Conservation (phyloP, 2,888 invertebrate species). For the Spodoptera littoralis region DNA sequence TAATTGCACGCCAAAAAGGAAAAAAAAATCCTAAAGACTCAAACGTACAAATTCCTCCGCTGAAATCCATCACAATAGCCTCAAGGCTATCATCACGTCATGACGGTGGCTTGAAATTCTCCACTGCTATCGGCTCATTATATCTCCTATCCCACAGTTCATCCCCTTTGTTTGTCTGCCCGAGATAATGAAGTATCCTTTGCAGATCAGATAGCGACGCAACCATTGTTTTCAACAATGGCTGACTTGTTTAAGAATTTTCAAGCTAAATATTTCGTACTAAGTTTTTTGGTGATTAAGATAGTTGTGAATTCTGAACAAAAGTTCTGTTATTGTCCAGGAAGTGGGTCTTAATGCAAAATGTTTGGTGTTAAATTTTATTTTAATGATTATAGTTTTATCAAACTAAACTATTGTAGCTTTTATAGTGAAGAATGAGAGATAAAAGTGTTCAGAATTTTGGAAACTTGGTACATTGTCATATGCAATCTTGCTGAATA, state of each 20-base stretch:
- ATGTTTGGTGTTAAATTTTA: conserved; percentile 18
- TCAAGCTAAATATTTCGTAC: conserved; percentile 51
- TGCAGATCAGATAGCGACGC: conserved; percentile 58
- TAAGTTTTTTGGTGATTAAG: conserved; percentile 56
- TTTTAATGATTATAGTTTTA: conserved; percentile 3
- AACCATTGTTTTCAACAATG: conserved; percentile 62
- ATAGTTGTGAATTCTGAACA: conserved; percentile 43
- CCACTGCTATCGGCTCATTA: conserved; percentile 62
- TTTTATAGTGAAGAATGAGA: too few species aligned
- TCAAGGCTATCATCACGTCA: conserved; percentile 21
- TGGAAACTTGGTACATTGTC: too few species aligned
- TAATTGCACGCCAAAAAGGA: too few species aligned
- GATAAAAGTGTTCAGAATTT: too few species aligned
- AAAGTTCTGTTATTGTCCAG: conserved; percentile 34
- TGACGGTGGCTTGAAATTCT: conserved; percentile 34
- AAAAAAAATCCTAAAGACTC: background rate
- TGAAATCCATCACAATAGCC: conserved; percentile 12
- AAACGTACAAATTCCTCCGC: background rate
- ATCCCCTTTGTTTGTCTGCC: conserved; percentile 58
- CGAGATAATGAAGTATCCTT: conserved; percentile 64
- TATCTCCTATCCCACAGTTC: conserved; percentile 52
- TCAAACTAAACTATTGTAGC: too few species aligned
- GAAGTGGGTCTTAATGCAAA: conserved; percentile 27
- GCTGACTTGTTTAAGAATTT: conserved; percentile 58
- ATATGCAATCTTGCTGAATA: too few species aligned